Evolutionary conservation across 1,140 invertebrate genomes (phyloP).

Genomic region (Drosophila erecta): DNA sequence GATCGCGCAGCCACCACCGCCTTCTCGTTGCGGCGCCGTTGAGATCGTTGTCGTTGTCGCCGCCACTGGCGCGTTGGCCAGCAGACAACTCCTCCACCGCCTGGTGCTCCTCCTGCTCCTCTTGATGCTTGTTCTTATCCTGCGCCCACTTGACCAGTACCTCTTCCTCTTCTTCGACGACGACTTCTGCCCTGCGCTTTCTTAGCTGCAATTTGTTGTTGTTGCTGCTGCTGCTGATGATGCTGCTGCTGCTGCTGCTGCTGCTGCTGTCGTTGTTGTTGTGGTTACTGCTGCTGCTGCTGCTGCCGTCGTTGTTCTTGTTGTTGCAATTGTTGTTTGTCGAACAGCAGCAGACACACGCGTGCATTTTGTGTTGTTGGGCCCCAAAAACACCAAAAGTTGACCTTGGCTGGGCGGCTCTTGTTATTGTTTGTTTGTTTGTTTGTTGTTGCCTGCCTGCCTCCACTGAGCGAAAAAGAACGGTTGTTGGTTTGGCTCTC

Average conservation of each 20-base stretch:
- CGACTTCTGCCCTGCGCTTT: slow-evolving; percentile 2
- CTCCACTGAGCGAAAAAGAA: slow-evolving; percentile 17
- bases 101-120: slow-evolving; percentile 24
- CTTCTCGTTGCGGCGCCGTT: slow-evolving; percentile 60
- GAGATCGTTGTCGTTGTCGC: slow-evolving; percentile 66
- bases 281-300: background rate
- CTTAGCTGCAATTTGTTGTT: slow-evolving; percentile 2
- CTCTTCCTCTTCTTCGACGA: slow-evolving; percentile 1
- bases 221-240: slow-evolving; percentile 2
- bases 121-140: slow-evolving; percentile 5
- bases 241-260: background rate
- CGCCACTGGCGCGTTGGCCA: slow-evolving; percentile 52
- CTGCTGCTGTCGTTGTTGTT: slow-evolving; percentile 15
- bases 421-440: slow-evolving; percentile 16
- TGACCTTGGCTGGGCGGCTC: slow-evolving; percentile 65
- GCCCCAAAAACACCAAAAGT: slow-evolving; percentile 59
- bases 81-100: slow-evolving; percentile 18
- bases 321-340: slow-evolving; percentile 64
- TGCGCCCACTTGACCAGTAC: background rate
- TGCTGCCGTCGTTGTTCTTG: slow-evolving; percentile 10
- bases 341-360: slow-evolving; percentile 74
- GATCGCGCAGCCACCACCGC: slow-evolving; percentile 60
- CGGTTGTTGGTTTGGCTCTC: slow-evolving; percentile 7
- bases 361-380: slow-evolving; percentile 80
- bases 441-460: slow-evolving; percentile 17